Evolutionary conservation across 2,888 invertebrate genomes (phyloP), one percentile per base, ranked within the genome.

Genomic region (Rhagophthalmus giganteus): DNA sequence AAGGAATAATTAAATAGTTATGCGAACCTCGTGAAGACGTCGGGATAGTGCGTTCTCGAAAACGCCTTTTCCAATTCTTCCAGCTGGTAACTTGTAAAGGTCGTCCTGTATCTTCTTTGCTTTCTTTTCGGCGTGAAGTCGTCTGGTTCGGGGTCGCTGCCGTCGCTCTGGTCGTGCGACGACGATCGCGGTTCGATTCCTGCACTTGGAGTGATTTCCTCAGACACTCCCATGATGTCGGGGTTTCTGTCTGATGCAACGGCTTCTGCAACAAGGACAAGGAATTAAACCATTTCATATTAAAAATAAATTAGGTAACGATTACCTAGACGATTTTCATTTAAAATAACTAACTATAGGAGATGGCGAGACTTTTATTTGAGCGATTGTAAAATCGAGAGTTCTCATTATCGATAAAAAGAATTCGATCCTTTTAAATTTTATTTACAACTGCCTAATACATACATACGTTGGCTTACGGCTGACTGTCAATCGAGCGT

Each of bases 11-110:
- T 31, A 33, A n/a, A 5, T 37, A 62, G n/a, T n/a, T n/a, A n/a
- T n/a, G n/a, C 78, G 77, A 68, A 92, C 93, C 93, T 89, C 30
- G 96, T 96, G 77, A 97, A 97, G 1, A 97, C 96, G 75, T 97
- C 97, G 24, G 97, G 97, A 74, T 97, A 97, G 75, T 97, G 97
- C 8, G 97, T 97, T 71, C 95, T 87, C 1, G 95, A 90, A 77
- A 97, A 97, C 0, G 96, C 95, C 71, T 96, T 96, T 76, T 97
- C 96, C 64, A 97, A 76, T 74, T 97, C 96, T 73, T 97, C 96
- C 60, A 97, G 79, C 74, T 97, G 93, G 70, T 91, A 94, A 68
- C 92, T 92, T 32, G 94, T 94, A 75, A 94, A 94, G 16, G 94
- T 94, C n/a, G 94, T 94, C 58, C 94, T 80, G 72, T 94, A 94